A percentile compares a stretch with the other conserved stretches of the same genome.
Evolutionary conservation across 2,113 vertebrate genomes (phyloP).

Genomic region (Mastomys coucha): DNA sequence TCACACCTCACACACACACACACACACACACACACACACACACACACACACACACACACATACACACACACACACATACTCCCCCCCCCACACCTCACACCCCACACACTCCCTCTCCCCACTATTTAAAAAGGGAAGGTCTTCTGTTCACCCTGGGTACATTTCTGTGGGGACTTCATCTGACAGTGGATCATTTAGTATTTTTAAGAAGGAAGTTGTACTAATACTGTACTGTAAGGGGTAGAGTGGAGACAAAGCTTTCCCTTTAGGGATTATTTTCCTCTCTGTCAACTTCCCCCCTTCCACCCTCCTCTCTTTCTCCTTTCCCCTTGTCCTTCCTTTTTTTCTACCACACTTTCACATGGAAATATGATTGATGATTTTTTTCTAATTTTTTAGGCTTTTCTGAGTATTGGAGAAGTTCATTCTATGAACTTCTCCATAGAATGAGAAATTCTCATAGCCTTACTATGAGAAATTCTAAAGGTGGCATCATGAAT

Average conservation of each 20-base stretch:
- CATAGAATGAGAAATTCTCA: background rate
- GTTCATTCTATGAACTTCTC: no score
- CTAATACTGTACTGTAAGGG: constrained; percentile 51
- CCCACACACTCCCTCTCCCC: no score
- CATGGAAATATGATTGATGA: background rate
- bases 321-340: background rate
- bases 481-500: background rate
- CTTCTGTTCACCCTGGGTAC: constrained; percentile 60
- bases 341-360: background rate
- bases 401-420: background rate
- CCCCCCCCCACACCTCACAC: no score
- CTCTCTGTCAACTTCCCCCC: background rate
- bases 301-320: background rate
- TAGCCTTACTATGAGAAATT: no score
- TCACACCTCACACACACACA: background rate
- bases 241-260: constrained; percentile 34
- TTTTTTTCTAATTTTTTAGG: background rate
- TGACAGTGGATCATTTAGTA: constrained; percentile 66
- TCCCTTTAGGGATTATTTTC: constrained; percentile 47
- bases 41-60: background rate
- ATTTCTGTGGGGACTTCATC: constrained; percentile 60
- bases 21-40: background rate
- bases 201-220: constrained; percentile 64
- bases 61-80: no score
- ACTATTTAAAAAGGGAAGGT: constrained; percentile 58